A percentile compares a stretch with the other conserved stretches of the same genome.
phyloP scores from a whole-genome alignment of 2,797 vertebrate species.

The Sebastes matsubarae region DNA sequence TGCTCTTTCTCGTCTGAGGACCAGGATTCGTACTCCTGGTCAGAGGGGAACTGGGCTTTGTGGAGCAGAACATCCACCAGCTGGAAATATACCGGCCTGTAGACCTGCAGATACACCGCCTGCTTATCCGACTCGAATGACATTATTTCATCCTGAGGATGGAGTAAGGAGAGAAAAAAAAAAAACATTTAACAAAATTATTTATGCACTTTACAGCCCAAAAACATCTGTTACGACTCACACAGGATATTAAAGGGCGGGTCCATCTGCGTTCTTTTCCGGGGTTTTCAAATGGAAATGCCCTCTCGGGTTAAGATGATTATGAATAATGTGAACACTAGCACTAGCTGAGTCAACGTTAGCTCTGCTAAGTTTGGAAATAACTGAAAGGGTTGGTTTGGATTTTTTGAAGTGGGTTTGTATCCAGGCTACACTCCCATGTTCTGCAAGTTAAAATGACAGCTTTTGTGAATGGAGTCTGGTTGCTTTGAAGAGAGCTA shows the following conservation, averaged over 20 bases:
- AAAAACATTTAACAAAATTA: not conserved
- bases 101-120: slow-evolving; percentile 95
- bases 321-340: too few relatives aligned
- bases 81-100: slow-evolving; percentile 98
- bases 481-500: too few relatives aligned
- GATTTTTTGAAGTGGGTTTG: too few relatives aligned
- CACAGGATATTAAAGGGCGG: not conserved
- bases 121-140: slow-evolving; percentile 95
- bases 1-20: slow-evolving; percentile 98
- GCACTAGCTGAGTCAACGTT: too few relatives aligned
- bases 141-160: slow-evolving; percentile 93
- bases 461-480: too few relatives aligned
- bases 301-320: too few relatives aligned
- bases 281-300: too few relatives aligned
- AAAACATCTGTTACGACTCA: not conserved
- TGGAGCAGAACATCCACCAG: slow-evolving; percentile 96
- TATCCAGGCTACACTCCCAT: too few relatives aligned
- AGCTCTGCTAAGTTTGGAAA: too few relatives aligned
- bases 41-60: slow-evolving; percentile 97
- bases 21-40: slow-evolving; percentile 96
- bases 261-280: too few relatives aligned
- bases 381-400: too few relatives aligned
- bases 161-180: not conserved
- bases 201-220: not conserved
- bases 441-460: too few relatives aligned